These are phyloP conservation scores for Amiota communis DNA, from an alignment of 2,888 invertebrate species.

Conservation along the genomic window DNA sequence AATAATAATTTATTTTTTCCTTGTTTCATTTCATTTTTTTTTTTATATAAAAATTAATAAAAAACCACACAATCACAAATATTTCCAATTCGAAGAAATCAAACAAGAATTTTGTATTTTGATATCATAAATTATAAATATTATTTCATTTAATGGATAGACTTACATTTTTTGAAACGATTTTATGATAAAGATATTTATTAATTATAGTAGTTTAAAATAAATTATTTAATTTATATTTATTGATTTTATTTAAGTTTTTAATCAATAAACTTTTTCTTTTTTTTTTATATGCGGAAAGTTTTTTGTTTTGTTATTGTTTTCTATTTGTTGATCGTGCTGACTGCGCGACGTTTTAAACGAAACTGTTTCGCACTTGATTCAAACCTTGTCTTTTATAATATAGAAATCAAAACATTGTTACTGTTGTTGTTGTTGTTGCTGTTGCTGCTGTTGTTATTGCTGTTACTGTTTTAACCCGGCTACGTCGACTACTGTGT, in stretches of 20 bases:
- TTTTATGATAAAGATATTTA: too few species aligned
- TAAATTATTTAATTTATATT: neutral
- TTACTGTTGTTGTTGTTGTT: constrained; percentile 35
- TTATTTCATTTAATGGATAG: neutral
- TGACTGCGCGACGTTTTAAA: constrained; percentile 56
- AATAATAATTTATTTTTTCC: too few species aligned
- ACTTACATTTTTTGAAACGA: neutral
- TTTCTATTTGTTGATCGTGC: constrained; percentile 38
- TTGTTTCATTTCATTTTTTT: too few species aligned
- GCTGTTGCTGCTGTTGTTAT: constrained; percentile 15
- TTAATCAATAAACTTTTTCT: neutral
- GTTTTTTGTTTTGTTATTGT: neutral
- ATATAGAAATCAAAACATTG: constrained; percentile 55
- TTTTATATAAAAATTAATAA: too few species aligned
- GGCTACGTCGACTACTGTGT: neutral
- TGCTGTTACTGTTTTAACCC: constrained; percentile 2
- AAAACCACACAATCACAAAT: too few species aligned
- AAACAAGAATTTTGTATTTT: too few species aligned
- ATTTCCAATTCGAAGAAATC: too few species aligned
- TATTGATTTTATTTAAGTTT: neutral
- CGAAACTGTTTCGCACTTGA: constrained; percentile 63
- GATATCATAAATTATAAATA: neutral
- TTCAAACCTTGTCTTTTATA: constrained; percentile 65
- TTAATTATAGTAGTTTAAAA: neutral
- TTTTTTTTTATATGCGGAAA: constrained; percentile 7